Evolutionary conservation across 2,888 invertebrate species (phyloP), one percentile per base, ranked within the genome.

Genomic region (Ichneumoninae sp.): DNA sequence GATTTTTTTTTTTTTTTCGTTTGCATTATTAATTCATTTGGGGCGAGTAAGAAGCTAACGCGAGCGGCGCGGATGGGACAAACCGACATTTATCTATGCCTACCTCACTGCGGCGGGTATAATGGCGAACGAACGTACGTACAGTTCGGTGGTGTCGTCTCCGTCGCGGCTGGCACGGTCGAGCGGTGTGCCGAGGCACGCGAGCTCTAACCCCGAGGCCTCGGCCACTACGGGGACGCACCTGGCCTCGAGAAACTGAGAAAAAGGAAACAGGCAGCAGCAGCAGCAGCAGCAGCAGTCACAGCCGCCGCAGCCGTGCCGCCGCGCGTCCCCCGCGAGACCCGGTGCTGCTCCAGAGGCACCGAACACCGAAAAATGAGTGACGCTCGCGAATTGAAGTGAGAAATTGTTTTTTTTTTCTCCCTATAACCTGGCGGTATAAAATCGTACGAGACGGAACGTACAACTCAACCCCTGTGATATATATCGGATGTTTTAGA

Each of bases 241-340:
- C 84, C 84, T 84, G 84, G 81, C 78, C 84, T 84, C 84, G 78
- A 75, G 84, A 84, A 84, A 84, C 82, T 76, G 83, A 68, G 86
- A 75, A 65, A 77, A 79, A 89, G 85, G 86, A 88, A 79, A 86
- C 87, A 86, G 83, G 82, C 89, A 60, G 81, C 90, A 84, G 84
- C 90, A 68, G 88, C 70, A 76, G 75, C 69, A 76, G 75, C 69
- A 74, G 79, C 76, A 57, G 80, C 84, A 84, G 77, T 78, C 81
- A 84, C 81, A 84, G 84, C 90, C 88, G 81, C 91, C 90, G 85
- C 90, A 88, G 80, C 78, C 85, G 88, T 82, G 88, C 84, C 60
- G 86, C 86, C 90, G 82, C 83, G 88, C 79, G 86, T 87, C 78
- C 80, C 88, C 81, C 84, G 84, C 78, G 84, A 72, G 84, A 84